Base-by-base conservation (phyloP, 2,113 vertebrate genomes). In the Silurus asotus region DNA sequence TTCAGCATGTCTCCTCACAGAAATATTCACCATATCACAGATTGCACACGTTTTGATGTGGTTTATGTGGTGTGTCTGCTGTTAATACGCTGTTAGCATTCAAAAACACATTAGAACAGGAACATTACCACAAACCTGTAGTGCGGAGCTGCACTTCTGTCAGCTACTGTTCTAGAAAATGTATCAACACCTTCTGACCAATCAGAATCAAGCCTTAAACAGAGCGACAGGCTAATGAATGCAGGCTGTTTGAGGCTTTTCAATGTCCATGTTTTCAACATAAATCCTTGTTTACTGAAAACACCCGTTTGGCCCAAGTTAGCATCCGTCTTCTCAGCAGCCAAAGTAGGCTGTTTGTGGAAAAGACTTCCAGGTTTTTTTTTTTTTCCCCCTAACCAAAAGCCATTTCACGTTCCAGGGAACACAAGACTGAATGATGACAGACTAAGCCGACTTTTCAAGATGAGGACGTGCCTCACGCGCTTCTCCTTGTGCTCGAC, bases 401-500 rank as follows among this genome's bases (percentile, higher is more conserved):
- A 81, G 81, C 75, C 55, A 78, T 70, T 79, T 84, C 49, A 72
- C 48, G 64, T 86, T 77, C 76, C 72, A 82, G 56, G 84, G 69
- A 70, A 72, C 53, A 82, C 84, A 28, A 78, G 78, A 82, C 84
- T 6, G 62, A 69, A 65, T 20, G 70, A 86, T 82, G 49, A 49
- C 79, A 81, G 67, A 19, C 45, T 59, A 25, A 82, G 45, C 64
- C 11, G n/a, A 80, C 64, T 81, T 58, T 25, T 86, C 17, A 59
- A 72, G 56, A 37, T 65, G 20, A 77, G 59, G 59, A 83, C 20
- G 51, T 53, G 61, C 59, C n/a, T 55, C 7, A 10, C 6, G 25
- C 45, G 67, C 49, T 25, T 86, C 80, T 74, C 67, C 88, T 83
- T 86, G 76, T 84, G 13, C 91, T 89, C 84, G 81, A 82, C 93